Evolutionary conservation across 2,113 vertebrate genomes (phyloP).

Genomic region (Sapajus apella): DNA sequence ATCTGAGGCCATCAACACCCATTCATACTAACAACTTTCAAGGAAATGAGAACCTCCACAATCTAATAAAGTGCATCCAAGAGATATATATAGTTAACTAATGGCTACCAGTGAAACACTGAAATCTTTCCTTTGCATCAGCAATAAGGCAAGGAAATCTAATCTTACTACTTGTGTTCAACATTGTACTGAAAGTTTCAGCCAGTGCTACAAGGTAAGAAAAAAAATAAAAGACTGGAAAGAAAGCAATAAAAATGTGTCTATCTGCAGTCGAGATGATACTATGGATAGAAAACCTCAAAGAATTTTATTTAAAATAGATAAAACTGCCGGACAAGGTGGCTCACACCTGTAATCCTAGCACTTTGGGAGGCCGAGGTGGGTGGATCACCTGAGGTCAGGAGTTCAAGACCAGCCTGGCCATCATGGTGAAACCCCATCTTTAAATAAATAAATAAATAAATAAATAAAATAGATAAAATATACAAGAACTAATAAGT

Average conservation of each 20-base stretch:
- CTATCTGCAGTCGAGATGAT: background rate
- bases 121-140: background rate
- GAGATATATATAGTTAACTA: background rate
- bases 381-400: too few species aligned
- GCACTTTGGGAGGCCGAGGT: too few species aligned
- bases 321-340: too few species aligned
- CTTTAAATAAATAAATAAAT: too few species aligned
- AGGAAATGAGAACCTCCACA: background rate
- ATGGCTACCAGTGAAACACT: background rate
- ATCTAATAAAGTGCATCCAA: background rate
- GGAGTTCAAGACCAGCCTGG: too few species aligned
- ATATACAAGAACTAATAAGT: background rate
- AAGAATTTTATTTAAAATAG: background rate
- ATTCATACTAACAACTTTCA: background rate
- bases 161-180: background rate
- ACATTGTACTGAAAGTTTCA: background rate
- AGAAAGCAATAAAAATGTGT: background rate
- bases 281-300: background rate
- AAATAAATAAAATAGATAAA: background rate
- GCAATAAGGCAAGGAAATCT: background rate
- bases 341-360: too few species aligned
- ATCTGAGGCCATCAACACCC: background rate
- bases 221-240: background rate
- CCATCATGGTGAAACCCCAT: too few species aligned
- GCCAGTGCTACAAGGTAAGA: background rate